Evolutionary conservation across 2,888 invertebrate genomes (phyloP).

Genomic region (Crepidodera aurea): DNA sequence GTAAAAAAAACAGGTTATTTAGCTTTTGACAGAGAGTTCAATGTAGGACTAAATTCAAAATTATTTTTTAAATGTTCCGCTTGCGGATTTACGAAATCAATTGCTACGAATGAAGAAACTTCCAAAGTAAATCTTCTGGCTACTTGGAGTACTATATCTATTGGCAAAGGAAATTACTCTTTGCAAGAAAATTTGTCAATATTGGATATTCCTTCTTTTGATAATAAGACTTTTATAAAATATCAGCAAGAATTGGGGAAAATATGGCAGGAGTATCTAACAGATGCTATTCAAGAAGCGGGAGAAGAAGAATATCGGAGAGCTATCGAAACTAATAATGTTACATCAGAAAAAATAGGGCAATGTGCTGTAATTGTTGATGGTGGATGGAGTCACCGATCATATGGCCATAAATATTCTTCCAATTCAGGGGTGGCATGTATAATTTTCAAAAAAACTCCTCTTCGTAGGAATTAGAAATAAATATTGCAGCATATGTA

Average conservation of each 20-base stretch:
- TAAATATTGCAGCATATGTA: slow-evolving; percentile 4
- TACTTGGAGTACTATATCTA: not conserved
- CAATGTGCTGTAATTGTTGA: slow-evolving; percentile 12
- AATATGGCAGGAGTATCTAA: not conserved
- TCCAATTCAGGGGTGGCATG: slow-evolving; percentile 1
- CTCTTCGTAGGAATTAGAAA: not conserved
- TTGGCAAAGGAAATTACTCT: not conserved
- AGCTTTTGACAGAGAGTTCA: not conserved
- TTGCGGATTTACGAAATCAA: not conserved
- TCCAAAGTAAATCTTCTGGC: not conserved
- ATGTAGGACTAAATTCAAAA: not conserved
- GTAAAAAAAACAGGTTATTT: not conserved
- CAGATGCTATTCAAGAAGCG: not conserved
- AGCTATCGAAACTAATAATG: not conserved
- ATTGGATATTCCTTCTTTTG: not conserved
- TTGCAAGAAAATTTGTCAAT: not conserved
- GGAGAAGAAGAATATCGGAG: not conserved
- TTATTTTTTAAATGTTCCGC: not conserved
- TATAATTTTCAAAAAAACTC: slow-evolving; percentile 1
- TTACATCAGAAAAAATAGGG: not conserved
- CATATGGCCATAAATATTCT: slow-evolving; percentile 3
- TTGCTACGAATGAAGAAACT: not conserved
- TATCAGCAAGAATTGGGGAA: slow-evolving; percentile 4
- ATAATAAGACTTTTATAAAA: not conserved
- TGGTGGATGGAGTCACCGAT: slow-evolving; percentile 9